A percentile compares a stretch with the other conserved stretches of the same genome.
phyloP scores from a whole-genome alignment of 2,888 invertebrate species.

The Notocelia uddmanniana region DNA sequence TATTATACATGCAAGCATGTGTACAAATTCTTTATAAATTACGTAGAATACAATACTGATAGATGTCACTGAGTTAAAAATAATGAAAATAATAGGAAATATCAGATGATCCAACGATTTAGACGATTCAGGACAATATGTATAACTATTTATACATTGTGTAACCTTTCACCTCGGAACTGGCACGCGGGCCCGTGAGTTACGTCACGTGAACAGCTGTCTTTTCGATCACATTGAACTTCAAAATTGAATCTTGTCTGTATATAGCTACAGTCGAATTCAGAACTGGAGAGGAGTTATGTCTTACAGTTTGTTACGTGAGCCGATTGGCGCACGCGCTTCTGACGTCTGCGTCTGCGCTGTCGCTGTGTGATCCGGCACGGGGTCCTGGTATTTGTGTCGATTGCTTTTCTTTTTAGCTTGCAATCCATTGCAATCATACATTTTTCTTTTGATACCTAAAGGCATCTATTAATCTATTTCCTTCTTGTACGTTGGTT shows the following conservation, averaged over 20 bases:
- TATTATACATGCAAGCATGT: no score
- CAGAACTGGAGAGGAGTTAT: not conserved
- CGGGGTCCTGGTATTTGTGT: slow-evolving; percentile 13
- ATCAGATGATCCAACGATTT: no score
- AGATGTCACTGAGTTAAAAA: no score
- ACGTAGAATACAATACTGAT: no score
- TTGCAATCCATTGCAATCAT: no score
- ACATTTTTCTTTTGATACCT: no score
- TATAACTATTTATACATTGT: not conserved
- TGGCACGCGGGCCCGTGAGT: slow-evolving; percentile 3
- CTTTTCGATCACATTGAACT: not conserved
- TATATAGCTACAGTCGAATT: not conserved
- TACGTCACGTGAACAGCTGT: slow-evolving; percentile 20
- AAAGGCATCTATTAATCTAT: no score
- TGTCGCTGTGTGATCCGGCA: not conserved
- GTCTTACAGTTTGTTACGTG: slow-evolving; percentile 15
- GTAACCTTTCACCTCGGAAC: slow-evolving; percentile 18
- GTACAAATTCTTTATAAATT: no score
- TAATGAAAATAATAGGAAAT: no score
- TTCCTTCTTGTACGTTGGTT: no score
- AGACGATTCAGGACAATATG: no score
- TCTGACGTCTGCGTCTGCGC: not conserved
- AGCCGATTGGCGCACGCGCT: slow-evolving; percentile 11
- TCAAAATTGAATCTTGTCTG: not conserved
- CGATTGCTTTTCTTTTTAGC: slow-evolving; percentile 7